Conservation (phyloP, 1,140 invertebrate species). For the Pseudachorutes palmiensis region DNA sequence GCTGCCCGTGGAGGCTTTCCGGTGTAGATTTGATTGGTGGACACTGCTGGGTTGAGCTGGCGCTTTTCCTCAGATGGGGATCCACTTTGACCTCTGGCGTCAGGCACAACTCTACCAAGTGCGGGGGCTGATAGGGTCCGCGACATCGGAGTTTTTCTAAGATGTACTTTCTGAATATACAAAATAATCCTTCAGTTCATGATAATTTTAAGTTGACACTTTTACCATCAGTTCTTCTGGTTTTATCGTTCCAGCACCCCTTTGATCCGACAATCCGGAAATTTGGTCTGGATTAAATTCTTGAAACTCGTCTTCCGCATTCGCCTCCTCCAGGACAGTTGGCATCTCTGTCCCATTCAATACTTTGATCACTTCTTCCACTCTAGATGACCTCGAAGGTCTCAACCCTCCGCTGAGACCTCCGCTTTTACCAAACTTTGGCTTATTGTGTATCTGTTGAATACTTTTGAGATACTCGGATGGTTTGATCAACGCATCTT, state of each 20-base stretch:
- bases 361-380: constrained; percentile 31
- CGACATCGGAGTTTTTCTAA: constrained; percentile 34
- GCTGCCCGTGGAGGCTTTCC: constrained; percentile 20
- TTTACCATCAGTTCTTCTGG: constrained; percentile 36
- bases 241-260: not conserved
- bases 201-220: constrained; percentile 1
- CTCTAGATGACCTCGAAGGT: too few species aligned
- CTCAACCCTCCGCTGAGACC: not conserved
- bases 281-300: constrained; percentile 12
- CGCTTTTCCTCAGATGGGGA: not conserved
- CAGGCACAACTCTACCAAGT: constrained; percentile 31
- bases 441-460: constrained; percentile 50
- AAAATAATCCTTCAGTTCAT: constrained; percentile 2
- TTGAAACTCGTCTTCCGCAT: constrained; percentile 34
- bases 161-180: constrained; percentile 34
- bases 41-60: not conserved
- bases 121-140: constrained; percentile 35
- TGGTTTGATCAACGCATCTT: constrained; percentile 74
- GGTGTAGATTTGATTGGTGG: too few species aligned
- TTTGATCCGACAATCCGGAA: not conserved
- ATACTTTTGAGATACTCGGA: constrained; percentile 81
- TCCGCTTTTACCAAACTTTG: not conserved
- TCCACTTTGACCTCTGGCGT: not conserved
- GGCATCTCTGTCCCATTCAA: constrained; percentile 22
- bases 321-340: constrained; percentile 31